Conservation (phyloP, 2,888 invertebrate genomes). For the Papilio demoleus region DNA sequence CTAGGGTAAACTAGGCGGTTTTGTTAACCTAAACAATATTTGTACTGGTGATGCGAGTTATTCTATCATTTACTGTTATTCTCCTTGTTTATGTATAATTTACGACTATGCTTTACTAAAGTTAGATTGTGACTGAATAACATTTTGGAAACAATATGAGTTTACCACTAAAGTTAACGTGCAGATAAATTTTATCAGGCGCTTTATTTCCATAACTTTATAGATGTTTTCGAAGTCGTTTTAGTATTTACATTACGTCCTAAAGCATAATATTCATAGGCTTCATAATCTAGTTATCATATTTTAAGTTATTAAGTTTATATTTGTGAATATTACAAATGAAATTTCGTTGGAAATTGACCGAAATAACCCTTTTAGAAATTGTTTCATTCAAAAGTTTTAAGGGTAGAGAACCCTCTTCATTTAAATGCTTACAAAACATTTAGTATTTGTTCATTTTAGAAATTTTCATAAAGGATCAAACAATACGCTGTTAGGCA, state of each 20-base stretch:
- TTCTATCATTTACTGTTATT: constrained; percentile 34
- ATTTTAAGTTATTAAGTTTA: too few relatives aligned
- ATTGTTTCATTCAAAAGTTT: constrained; percentile 10
- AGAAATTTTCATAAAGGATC: constrained; percentile 26
- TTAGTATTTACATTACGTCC: too few relatives aligned
- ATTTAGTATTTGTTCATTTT: constrained; percentile 15
- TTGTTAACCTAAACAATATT: constrained; percentile 65
- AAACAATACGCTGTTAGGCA: constrained; percentile 19
- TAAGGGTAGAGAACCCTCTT: constrained; percentile 19
- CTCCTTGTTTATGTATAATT: constrained; percentile 34
- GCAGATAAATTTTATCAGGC: not conserved
- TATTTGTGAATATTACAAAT: too few relatives aligned
- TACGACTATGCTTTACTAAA: not conserved
- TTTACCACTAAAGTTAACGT: not conserved
- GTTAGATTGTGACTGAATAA: too few relatives aligned
- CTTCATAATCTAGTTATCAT: too few relatives aligned
- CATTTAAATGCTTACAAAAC: constrained; percentile 23
- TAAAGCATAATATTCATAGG: too few relatives aligned
- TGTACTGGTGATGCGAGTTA: constrained; percentile 45
- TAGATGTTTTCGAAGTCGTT: too few relatives aligned
- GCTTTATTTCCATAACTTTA: not conserved
- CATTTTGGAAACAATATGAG: not conserved
- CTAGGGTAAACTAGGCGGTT: constrained; percentile 49
- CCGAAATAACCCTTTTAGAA: constrained; percentile 17
- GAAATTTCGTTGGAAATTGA: not conserved